phyloP scores from a whole-genome alignment of 2,888 invertebrate species.

The Invenusta paracnida region DNA sequence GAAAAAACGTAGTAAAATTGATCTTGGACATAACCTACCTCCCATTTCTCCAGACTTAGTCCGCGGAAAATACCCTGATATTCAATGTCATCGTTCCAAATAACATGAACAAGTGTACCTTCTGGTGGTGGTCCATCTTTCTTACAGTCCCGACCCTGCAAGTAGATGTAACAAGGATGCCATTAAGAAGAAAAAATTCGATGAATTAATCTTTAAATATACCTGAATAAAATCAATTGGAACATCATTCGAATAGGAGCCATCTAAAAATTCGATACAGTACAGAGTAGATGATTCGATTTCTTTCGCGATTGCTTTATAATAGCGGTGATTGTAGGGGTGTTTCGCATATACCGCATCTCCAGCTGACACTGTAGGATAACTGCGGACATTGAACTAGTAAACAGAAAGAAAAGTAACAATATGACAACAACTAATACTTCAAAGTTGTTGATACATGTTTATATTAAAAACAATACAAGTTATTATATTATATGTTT shows the following conservation, averaged over 20 bases:
- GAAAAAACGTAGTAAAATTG: no score
- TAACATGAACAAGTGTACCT: constrained; percentile 30
- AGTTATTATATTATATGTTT: no score
- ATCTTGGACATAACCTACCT: no score
- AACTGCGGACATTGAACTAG: constrained; percentile 6
- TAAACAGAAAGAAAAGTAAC: not conserved
- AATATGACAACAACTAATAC: no score
- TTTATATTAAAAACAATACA: no score
- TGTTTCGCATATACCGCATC: constrained; percentile 34
- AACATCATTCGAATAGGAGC: not conserved
- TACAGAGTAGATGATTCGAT: constrained; percentile 4
- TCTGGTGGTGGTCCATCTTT: constrained; percentile 32
- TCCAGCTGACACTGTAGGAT: constrained; percentile 17
- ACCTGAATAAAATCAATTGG: not conserved
- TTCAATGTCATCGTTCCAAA: not conserved
- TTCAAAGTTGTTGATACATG: no score
- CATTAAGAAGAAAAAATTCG: no score
- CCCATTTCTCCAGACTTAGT: not conserved
- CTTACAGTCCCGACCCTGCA: not conserved
- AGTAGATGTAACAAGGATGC: no score
- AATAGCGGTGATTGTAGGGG: constrained; percentile 25
- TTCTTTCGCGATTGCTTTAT: not conserved
- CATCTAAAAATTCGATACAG: not conserved
- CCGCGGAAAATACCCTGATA: not conserved
- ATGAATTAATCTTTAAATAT: no score